Base-by-base conservation (phyloP, 1,140 invertebrate genomes). In the Melanaphis sacchari region DNA sequence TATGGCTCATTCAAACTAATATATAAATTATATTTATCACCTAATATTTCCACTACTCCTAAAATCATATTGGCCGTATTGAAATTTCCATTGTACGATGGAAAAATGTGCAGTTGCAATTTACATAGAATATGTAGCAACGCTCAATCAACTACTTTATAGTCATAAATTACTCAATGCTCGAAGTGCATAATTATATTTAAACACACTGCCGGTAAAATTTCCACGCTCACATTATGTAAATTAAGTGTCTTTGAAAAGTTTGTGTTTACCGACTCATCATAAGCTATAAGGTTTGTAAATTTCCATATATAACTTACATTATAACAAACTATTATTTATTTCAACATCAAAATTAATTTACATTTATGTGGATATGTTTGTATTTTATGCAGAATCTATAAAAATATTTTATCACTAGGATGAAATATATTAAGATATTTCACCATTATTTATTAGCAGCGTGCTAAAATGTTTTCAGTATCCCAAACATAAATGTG, bases 221-320 rank as follows among this genome's bases (percentile, higher is more conserved):
- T 76, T 15, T 76, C 59, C 59, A 76, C 59, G 36, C 15, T 15
- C n/a, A 76, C n/a, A 15, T 18, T 76, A 76, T 76, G 59, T 36
- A 76, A 76, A 76, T 76, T n/a, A n/a, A 76, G 59, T 76, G 59
- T 76, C 59, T 66, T 66, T n/a, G 59, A 76, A 76, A 76, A 76
- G 59, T 76, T 76, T 76, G n/a, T 76, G 36, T 76, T 76, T 76
- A 76, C 59, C 31, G 5, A 76, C 59, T n/a, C n/a, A 76, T n/a
- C n/a, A 76, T 59, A 59, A 9, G 54, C 3, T 31, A 59, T 66
- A 66, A 66, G 59, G 59, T n/a, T 31, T 66, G 31, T n/a, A 66
- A 15, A 66, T 66, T 66, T 66, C 9, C 59, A n/a, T 66, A 66
- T 15, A 31, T 15, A n/a, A 66, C 59, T 66, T 59, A 59, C 26